Evolutionary conservation across 2,113 vertebrate species (phyloP).

Genomic region (Gymnogyps californianus): DNA sequence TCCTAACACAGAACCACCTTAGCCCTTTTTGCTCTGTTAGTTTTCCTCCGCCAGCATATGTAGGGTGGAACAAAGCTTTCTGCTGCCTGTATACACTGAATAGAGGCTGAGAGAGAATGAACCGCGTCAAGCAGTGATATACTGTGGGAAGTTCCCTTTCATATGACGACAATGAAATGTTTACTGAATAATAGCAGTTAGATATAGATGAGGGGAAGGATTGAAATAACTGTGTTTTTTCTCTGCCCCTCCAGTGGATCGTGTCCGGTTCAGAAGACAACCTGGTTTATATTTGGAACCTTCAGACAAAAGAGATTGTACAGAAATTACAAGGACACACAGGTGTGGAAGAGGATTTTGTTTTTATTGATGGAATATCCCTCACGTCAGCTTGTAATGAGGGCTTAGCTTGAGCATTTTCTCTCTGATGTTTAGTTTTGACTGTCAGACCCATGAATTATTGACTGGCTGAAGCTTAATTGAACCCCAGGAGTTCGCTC

Average conservation of each 20-base stretch:
- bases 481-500: background rate
- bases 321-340: constrained; percentile 99
- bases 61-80: background rate
- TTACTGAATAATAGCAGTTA: background rate
- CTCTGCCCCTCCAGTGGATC: constrained; percentile 84
- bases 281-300: constrained; percentile 98
- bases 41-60: background rate
- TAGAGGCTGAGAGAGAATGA: background rate
- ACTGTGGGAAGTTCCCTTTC: background rate
- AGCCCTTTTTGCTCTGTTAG: background rate
- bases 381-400: background rate
- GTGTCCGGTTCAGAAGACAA: constrained; percentile 98
- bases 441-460: background rate
- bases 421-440: background rate
- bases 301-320: constrained; percentile 99
- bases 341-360: constrained; percentile 72
- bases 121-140: background rate
- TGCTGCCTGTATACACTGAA: background rate
- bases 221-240: background rate
- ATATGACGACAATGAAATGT: background rate
- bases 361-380: background rate
- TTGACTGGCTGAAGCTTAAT: background rate
- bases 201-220: background rate
- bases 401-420: background rate
- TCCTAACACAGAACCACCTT: background rate